Conservation (phyloP, 30 jellyfish, hydroid and myxozoan genomes). For the Pseudorhiza aurosa region DNA sequence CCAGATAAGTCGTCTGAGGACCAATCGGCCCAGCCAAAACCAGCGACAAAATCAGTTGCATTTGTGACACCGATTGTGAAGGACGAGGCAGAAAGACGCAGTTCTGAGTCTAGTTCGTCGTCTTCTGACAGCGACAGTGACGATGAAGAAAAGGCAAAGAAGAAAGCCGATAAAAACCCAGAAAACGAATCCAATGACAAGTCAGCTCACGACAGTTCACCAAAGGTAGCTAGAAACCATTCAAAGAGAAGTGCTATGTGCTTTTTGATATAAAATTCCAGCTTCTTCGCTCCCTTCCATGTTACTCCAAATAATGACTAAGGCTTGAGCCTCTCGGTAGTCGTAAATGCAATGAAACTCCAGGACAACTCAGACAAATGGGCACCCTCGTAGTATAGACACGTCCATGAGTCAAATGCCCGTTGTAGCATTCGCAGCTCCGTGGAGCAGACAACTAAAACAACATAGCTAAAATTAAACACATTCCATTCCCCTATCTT, state of each 20-base stretch:
- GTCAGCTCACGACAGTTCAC: not conserved
- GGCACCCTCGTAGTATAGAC: too few relatives aligned
- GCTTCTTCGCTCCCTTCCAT: too few relatives aligned
- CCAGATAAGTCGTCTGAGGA: not conserved
- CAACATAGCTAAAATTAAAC: too few relatives aligned
- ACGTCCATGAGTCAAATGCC: too few relatives aligned
- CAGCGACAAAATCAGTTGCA: conserved; percentile 43
- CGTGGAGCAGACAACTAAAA: too few relatives aligned
- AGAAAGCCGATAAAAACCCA: not conserved
- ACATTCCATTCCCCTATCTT: too few relatives aligned
- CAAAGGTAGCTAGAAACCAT: not conserved
- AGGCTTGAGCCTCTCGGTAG: too few relatives aligned
- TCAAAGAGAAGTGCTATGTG: conserved; percentile 37
- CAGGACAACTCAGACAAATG: too few relatives aligned
- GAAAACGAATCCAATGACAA: not conserved
- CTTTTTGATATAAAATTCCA: not conserved
- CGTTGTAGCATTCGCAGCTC: too few relatives aligned
- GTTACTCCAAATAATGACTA: too few relatives aligned
- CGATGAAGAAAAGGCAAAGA: conserved; percentile 11
- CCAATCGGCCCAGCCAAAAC: not conserved
- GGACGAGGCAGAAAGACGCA: conserved; percentile 33
- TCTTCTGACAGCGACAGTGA: conserved; percentile 1
- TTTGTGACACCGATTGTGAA: conserved; percentile 65
- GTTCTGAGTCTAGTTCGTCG: conserved; percentile 16
- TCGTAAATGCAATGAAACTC: too few relatives aligned